Evolutionary conservation across 2,888 invertebrate species (phyloP), one percentile per base, ranked within the genome.

Genomic region (Cephus runcator): DNA sequence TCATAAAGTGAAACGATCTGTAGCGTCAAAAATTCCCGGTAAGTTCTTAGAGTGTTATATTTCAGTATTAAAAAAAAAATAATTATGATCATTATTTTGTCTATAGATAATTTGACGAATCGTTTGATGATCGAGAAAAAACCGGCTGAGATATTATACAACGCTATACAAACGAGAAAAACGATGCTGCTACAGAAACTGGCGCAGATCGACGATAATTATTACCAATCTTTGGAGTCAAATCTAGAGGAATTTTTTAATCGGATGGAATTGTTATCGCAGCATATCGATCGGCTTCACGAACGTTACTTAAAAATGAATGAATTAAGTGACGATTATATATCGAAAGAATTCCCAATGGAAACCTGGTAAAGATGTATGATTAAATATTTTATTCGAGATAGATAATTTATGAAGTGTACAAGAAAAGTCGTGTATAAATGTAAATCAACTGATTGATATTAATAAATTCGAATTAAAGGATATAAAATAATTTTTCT

Each of bases 321-420:
- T 69, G 77, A 82, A 73, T 73, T 85, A 12, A 78, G 80, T 31
- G 84, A 85, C n/a, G 85, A 85, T 79, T 85, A 84, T 30, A 73
- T 80, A 34, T 84, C 84, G 4, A 76, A 71, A n/a, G 82, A 84
- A 73, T 76, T 83, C 35, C 79, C 79, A 6, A 11, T 30, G 34
- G 71, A 81, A 77, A 69, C 3, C 23, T 56, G 9, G 2, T 56
- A 9, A 56, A 56, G 56, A 35, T 35, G 12, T 12, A 12, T 12
- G 12, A 35, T 35, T 35, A 12, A 35, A 35, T 35, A 35, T 35
- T 35, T 35, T 12, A 35, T 3, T 35, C 12, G 34, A 30, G 30
- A 35, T 30, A 11, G 34, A 71, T 71, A 31, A 34, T 71, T 30
- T 71, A 71, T 31, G 2, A 71, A 33, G 71, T 40, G 40, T 56